These are phyloP conservation scores for Sebastes trivittatus DNA, from an alignment of 2,797 vertebrate genomes.

Conservation along the genomic window DNA sequence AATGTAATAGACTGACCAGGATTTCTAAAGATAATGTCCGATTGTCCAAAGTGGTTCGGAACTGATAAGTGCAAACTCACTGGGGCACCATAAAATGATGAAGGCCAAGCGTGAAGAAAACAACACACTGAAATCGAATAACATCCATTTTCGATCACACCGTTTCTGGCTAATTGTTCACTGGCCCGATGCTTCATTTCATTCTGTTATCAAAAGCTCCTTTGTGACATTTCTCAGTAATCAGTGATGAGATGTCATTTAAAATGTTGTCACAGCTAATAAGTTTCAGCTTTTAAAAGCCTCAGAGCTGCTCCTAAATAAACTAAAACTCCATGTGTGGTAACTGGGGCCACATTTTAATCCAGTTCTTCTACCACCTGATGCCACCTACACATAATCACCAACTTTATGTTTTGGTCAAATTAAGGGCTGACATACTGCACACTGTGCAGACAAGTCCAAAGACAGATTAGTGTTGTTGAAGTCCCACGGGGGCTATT, in stretches of 20 bases:
- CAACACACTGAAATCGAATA: slow-evolving; percentile 55
- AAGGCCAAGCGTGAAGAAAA: slow-evolving; percentile 52
- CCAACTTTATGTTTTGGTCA: slow-evolving; percentile 46
- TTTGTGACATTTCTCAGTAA: slow-evolving; percentile 56
- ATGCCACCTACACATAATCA: slow-evolving; percentile 47
- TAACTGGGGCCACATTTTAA: slow-evolving; percentile 36
- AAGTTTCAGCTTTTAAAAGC: slow-evolving; percentile 46
- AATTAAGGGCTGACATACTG: slow-evolving; percentile 31
- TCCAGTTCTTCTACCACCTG: slow-evolving; percentile 32
- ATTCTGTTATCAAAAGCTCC: slow-evolving; percentile 52
- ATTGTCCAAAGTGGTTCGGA: slow-evolving; percentile 19
- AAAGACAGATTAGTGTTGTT: slow-evolving; percentile 21
- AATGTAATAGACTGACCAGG: slow-evolving; percentile 22
- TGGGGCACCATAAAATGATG: slow-evolving; percentile 29
- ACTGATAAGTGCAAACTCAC: slow-evolving; percentile 27
- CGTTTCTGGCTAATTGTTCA: slow-evolving; percentile 58
- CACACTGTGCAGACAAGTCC: slow-evolving; percentile 24
- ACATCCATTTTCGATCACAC: slow-evolving; percentile 52
- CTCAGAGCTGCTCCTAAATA: slow-evolving; percentile 17
- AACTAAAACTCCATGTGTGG: slow-evolving; percentile 12
- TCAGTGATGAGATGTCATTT: slow-evolving; percentile 59
- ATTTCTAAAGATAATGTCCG: slow-evolving; percentile 9
- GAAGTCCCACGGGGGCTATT: not conserved
- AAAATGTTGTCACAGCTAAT: slow-evolving; percentile 52
- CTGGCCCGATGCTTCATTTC: slow-evolving; percentile 47